phyloP scores from a whole-genome alignment of 2,888 invertebrate species.

The Xanthorhoe designata region DNA sequence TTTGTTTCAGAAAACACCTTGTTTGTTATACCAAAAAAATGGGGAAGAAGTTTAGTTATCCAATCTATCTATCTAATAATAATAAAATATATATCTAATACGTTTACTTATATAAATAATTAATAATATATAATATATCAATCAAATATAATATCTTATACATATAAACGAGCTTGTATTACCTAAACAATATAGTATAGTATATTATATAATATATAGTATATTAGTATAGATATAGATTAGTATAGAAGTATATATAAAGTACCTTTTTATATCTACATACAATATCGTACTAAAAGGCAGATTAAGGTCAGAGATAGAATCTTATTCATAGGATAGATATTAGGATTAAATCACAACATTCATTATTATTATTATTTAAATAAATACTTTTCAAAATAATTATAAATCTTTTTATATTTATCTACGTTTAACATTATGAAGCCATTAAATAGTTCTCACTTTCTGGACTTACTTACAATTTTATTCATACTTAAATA shows the following conservation, averaged over 20 bases:
- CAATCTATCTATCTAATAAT: too few relatives aligned
- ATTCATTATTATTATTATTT: conserved; percentile 15
- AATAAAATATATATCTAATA: too few relatives aligned
- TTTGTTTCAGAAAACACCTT: not conserved
- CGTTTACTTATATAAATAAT: too few relatives aligned
- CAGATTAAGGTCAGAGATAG: conserved; percentile 32
- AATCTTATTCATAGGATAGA: conserved; percentile 23
- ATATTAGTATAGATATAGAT: too few relatives aligned
- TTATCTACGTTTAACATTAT: not conserved
- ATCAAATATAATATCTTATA: too few relatives aligned
- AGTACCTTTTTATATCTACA: conserved; percentile 5
- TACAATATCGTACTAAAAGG: conserved; percentile 22
- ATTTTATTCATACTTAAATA: conserved; percentile 44
- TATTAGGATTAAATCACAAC: conserved; percentile 23
- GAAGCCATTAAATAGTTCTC: conserved; percentile 53
- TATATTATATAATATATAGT: too few relatives aligned
- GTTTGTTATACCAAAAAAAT: conserved; percentile 9
- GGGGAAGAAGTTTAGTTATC: conserved; percentile 16
- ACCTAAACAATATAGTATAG: too few relatives aligned
- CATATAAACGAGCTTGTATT: too few relatives aligned
- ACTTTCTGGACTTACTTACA: conserved; percentile 69
- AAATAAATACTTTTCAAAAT: not conserved
- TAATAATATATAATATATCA: too few relatives aligned
- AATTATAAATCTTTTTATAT: not conserved
- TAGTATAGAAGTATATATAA: too few relatives aligned